phyloP scores from a whole-genome alignment of 2,113 vertebrate species.

The Stegastes partitus region DNA sequence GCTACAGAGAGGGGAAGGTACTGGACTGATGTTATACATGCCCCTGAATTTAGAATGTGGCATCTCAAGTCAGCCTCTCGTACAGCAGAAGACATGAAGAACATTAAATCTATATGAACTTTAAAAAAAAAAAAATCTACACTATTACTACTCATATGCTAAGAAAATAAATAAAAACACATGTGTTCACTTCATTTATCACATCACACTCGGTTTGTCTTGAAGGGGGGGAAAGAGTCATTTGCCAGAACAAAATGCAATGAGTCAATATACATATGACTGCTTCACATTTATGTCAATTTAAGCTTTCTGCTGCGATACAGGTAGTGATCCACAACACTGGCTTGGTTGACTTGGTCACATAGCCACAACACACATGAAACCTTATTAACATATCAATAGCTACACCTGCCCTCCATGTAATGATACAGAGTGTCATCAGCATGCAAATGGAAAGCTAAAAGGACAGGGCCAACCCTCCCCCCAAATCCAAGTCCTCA shows the following conservation, averaged over 20 bases:
- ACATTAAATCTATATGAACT: too few relatives aligned
- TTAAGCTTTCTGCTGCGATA: not conserved
- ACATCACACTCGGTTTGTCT: too few relatives aligned
- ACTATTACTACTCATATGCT: not conserved
- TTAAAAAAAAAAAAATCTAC: too few relatives aligned
- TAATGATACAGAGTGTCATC: slow-evolving; percentile 64
- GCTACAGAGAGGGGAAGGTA: slow-evolving; percentile 8
- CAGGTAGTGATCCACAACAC: slow-evolving; percentile 4
- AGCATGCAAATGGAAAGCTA: slow-evolving; percentile 68
- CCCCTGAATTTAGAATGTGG: too few relatives aligned
- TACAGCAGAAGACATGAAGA: too few relatives aligned
- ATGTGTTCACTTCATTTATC: too few relatives aligned
- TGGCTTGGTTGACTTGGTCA: slow-evolving; percentile 43
- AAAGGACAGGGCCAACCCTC: slow-evolving; percentile 45
- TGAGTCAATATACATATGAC: too few relatives aligned
- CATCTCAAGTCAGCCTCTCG: too few relatives aligned
- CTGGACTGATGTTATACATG: not conserved
- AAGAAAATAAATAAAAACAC: not conserved
- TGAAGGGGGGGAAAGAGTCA: too few relatives aligned
- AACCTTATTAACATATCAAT: slow-evolving; percentile 73
- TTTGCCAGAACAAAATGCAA: too few relatives aligned
- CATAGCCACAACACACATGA: slow-evolving; percentile 51
- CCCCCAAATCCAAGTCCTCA: slow-evolving; percentile 22
- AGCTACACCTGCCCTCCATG: slow-evolving; percentile 72
- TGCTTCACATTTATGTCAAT: too few relatives aligned